Evolutionary conservation across 2,888 invertebrate species (phyloP).

Genomic region (Ashinkailepas kermadecensis): DNA sequence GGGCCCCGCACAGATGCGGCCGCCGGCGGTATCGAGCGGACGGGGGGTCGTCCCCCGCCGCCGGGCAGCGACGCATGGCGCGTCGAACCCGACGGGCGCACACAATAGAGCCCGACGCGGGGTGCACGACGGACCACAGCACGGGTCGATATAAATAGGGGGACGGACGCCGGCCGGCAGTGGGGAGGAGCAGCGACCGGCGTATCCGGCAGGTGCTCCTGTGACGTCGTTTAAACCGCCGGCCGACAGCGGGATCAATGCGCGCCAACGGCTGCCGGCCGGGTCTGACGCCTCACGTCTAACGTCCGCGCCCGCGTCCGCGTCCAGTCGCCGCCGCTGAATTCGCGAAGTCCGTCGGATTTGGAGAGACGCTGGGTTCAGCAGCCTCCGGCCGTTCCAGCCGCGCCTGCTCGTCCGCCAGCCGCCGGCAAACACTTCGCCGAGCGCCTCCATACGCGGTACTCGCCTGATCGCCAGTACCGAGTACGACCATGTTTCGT

Average conservation of each 20-base stretch:
- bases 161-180: neutral
- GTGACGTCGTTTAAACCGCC: neutral
- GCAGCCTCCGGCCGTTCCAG: too few species aligned
- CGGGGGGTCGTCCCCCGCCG: constrained; percentile 5
- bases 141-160: neutral
- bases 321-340: neutral
- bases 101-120: neutral
- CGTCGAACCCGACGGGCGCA: neutral
- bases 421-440: too few species aligned
- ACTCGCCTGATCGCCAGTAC: too few species aligned
- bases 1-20: neutral
- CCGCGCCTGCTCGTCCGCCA: too few species aligned
- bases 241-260: constrained; percentile 1
- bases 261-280: neutral
- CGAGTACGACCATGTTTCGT: too few species aligned
- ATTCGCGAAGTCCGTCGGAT: neutral
- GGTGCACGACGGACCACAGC: neutral
- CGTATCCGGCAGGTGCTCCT: constrained; percentile 8
- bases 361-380: neutral
- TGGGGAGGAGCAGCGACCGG: neutral
- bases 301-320: neutral
- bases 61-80: neutral
- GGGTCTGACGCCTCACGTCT: too few species aligned
- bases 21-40: neutral
- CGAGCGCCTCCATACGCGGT: too few species aligned